A percentile compares a stretch with the other conserved stretches of the same genome.
Evolutionary conservation across 2,797 vertebrate genomes (phyloP).

Genomic region (Hydrolagus colliei): DNA sequence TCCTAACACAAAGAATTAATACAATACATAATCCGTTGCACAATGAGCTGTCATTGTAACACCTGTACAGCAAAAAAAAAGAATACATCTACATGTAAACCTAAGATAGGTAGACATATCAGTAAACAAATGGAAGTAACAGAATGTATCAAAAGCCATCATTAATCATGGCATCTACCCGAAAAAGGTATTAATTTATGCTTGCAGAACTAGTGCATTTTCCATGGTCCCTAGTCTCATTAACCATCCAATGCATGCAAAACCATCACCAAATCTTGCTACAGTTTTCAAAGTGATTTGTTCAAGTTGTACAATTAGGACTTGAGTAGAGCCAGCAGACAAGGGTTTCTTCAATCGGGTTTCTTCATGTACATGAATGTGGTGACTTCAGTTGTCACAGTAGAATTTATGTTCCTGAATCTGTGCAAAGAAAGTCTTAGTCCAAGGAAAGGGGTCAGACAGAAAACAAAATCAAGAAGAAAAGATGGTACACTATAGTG

Average conservation of each 20-base stretch:
- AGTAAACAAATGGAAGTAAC: conserved; percentile 49
- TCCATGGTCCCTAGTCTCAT: conserved; percentile 47
- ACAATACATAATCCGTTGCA: neutral
- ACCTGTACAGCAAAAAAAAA: conserved; percentile 8
- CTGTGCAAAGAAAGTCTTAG: conserved; percentile 7
- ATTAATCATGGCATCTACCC: conserved; percentile 39
- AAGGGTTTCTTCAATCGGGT: conserved; percentile 41
- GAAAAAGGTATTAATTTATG: conserved; percentile 42
- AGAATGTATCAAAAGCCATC: conserved; percentile 46
- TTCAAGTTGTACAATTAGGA: conserved; percentile 37
- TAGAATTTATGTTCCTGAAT: conserved; percentile 19
- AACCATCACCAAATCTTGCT: conserved; percentile 40
- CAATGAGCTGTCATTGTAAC: conserved; percentile 13
- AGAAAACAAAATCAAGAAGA: neutral
- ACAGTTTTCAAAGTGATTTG: conserved; percentile 39
- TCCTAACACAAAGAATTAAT: conserved; percentile 4
- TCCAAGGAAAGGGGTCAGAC: neutral
- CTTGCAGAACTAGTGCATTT: conserved; percentile 39
- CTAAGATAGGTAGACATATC: conserved; percentile 36
- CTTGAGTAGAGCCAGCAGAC: conserved; percentile 50
- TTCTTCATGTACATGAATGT: conserved; percentile 20
- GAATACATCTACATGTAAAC: conserved; percentile 25
- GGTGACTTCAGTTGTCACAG: neutral
- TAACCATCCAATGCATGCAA: conserved; percentile 46
- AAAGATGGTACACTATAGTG: neutral